These are phyloP conservation scores for Polia nebulosa DNA, from an alignment of 2,888 invertebrate species.

Conservation along the genomic window DNA sequence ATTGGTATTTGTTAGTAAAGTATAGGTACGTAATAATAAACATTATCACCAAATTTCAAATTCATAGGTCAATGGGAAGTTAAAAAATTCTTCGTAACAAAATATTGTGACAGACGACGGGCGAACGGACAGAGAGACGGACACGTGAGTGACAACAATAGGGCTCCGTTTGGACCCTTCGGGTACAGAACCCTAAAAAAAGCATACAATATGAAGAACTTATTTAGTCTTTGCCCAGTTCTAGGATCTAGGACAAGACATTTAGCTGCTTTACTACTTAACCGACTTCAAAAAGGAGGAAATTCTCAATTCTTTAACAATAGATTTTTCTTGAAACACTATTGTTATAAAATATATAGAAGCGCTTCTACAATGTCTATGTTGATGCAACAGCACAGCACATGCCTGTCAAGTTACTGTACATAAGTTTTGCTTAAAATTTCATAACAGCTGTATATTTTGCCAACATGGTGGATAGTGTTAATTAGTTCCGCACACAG, in stretches of 20 bases:
- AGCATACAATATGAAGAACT: background rate
- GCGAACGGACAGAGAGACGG: too few species aligned
- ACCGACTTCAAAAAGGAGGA: too few species aligned
- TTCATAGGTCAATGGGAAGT: too few species aligned
- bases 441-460: constrained; percentile 41
- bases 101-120: too few species aligned
- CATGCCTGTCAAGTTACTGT: background rate
- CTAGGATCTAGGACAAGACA: background rate
- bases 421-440: constrained; percentile 2
- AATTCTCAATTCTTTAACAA: too few species aligned
- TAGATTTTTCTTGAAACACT: constrained; percentile 2
- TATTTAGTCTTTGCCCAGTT: background rate
- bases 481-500: constrained; percentile 39
- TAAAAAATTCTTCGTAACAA: too few species aligned
- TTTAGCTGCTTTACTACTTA: background rate
- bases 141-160: too few species aligned
- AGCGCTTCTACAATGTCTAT: background rate
- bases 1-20: too few species aligned
- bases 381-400: constrained; percentile 7
- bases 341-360: background rate
- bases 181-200: too few species aligned
- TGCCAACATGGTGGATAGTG: constrained; percentile 31
- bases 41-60: too few species aligned
- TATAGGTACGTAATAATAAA: too few species aligned
- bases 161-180: too few species aligned